These are phyloP conservation scores for Plectropomus leopardus DNA, from an alignment of 2,113 vertebrate genomes.

Conservation along the genomic window DNA sequence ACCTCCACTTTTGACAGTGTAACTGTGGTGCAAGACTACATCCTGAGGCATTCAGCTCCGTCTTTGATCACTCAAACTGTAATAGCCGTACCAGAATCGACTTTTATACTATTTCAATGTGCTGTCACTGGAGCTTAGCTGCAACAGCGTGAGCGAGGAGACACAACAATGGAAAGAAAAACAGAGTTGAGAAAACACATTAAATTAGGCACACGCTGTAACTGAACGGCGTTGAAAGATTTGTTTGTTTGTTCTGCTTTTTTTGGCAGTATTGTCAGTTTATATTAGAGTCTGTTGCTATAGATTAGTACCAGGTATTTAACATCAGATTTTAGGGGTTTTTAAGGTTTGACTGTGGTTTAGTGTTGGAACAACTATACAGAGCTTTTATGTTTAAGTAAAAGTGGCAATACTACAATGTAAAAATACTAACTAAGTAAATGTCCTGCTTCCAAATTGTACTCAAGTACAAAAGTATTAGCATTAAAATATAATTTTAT, in stretches of 20 bases:
- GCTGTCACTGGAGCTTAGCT: not conserved
- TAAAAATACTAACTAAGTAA: no score
- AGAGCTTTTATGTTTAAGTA: no score
- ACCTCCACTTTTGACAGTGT: conserved; percentile 1
- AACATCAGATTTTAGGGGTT: no score
- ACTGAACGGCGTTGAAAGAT: not conserved
- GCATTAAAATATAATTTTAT: no score
- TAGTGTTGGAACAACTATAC: no score
- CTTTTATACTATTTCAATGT: not conserved
- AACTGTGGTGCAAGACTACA: not conserved
- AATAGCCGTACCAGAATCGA: not conserved
- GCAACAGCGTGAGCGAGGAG: not conserved
- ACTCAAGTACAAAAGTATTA: no score
- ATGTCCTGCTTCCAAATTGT: no score
- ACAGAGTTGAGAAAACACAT: not conserved
- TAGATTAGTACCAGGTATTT: no score
- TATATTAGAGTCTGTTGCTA: not conserved
- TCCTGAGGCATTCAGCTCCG: conserved; percentile 13
- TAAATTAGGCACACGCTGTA: not conserved
- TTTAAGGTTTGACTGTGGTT: no score
- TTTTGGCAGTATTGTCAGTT: not conserved
- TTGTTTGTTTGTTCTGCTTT: not conserved
- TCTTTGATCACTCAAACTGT: not conserved
- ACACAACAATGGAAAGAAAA: not conserved
- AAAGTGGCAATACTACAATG: no score